These are phyloP conservation scores for Hydroisotoma schaefferi DNA, from an alignment of 2,888 invertebrate species.

Conservation along the genomic window DNA sequence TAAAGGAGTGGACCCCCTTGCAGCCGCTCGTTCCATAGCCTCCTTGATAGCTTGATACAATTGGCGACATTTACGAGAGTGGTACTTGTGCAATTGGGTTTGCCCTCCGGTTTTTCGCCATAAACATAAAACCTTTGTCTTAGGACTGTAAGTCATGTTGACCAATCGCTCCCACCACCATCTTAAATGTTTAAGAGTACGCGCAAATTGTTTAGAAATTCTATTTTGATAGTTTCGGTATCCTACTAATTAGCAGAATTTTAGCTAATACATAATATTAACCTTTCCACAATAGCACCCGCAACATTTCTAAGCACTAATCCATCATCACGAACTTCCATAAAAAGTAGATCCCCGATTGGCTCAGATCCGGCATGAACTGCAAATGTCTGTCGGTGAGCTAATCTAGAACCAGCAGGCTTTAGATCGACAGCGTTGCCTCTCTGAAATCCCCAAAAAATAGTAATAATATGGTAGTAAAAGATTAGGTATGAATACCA, in stretches of 20 bases:
- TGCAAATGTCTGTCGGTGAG: constrained; percentile 96
- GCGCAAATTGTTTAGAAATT: too few species aligned
- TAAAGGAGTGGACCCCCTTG: constrained; percentile 69
- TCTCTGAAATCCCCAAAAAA: constrained; percentile 61
- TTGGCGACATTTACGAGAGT: constrained; percentile 73
- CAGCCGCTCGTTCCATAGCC: constrained; percentile 85
- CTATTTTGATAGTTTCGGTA: too few species aligned
- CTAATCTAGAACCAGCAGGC: constrained; percentile 87
- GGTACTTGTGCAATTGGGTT: constrained; percentile 95
- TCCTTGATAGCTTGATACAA: constrained; percentile 98
- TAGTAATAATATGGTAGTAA: neutral
- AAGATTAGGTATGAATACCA: too few species aligned
- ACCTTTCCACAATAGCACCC: constrained; percentile 75
- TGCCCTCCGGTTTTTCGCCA: constrained; percentile 95
- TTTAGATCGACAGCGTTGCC: constrained; percentile 97
- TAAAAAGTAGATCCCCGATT: constrained; percentile 78
- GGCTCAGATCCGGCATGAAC: constrained; percentile 95
- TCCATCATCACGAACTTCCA: constrained; percentile 96
- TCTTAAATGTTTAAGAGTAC: too few species aligned
- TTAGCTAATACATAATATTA: neutral
- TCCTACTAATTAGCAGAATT: too few species aligned
- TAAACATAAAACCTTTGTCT: constrained; percentile 92
- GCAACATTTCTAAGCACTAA: constrained; percentile 75
- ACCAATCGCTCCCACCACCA: constrained; percentile 99
- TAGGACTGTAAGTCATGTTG: constrained; percentile 99